Conservation (phyloP, 2,113 vertebrate species). For the Nicator chloris region DNA sequence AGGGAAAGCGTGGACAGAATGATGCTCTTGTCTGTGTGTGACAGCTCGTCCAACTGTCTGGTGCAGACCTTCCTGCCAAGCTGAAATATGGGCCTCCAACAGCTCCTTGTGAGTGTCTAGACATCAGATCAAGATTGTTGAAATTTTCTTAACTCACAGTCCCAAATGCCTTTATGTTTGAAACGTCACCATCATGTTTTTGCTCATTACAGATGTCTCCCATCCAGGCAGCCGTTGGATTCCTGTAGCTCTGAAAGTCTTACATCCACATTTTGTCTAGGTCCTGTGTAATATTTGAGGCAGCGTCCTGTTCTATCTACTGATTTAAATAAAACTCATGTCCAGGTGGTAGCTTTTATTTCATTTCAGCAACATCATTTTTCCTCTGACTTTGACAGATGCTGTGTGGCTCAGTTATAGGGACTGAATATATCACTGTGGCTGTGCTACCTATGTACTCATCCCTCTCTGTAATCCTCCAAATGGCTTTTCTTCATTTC, state of each 20-base stretch:
- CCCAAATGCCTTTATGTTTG: neutral
- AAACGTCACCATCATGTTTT: neutral
- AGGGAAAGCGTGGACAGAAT: neutral
- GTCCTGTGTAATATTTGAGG: neutral
- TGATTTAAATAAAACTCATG: neutral
- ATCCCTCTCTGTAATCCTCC: neutral
- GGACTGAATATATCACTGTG: neutral
- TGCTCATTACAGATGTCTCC: constrained; percentile 6
- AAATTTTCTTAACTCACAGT: neutral
- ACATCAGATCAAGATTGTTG: neutral
- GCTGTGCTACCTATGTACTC: neutral
- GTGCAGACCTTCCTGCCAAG: neutral
- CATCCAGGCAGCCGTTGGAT: neutral
- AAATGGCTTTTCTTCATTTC: neutral
- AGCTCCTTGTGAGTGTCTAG: neutral
- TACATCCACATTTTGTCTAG: neutral
- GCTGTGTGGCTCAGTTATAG: neutral
- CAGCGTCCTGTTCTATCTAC: neutral
- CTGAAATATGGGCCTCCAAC: neutral
- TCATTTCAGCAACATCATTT: neutral
- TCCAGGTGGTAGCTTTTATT: neutral
- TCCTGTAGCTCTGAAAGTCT: neutral
- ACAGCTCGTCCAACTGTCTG: neutral
- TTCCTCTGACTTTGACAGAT: constrained; percentile 10
- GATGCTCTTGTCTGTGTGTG: neutral